phyloP scores from a whole-genome alignment of 2,797 vertebrate genomes.

The Geotria australis region DNA sequence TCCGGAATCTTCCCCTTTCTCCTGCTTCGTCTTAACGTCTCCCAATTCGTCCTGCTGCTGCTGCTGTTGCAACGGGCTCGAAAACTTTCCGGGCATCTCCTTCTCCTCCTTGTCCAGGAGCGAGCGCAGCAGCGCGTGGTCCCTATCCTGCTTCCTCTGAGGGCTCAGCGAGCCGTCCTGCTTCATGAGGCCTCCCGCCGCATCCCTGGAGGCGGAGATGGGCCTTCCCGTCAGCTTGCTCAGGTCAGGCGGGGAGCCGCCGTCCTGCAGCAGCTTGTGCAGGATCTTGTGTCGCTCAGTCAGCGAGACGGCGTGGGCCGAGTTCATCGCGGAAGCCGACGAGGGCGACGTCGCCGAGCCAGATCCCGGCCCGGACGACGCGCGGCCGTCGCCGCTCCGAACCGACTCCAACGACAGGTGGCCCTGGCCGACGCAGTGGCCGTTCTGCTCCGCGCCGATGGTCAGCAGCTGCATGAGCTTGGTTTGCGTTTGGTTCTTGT shows the following conservation, averaged over 20 bases:
- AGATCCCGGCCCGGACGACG: background rate
- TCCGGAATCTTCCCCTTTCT: too few relatives aligned
- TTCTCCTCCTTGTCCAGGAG: constrained; percentile 66
- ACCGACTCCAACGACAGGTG: background rate
- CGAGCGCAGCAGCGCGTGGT: constrained; percentile 61
- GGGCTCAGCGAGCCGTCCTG: constrained; percentile 62
- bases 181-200: constrained; percentile 22
- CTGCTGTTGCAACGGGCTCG: too few relatives aligned
- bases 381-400: background rate
- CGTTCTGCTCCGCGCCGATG: constrained; percentile 51
- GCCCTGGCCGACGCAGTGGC: constrained; percentile 2
- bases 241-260: constrained; percentile 82
- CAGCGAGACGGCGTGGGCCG: constrained; percentile 17
- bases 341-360: background rate
- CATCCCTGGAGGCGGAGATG: constrained; percentile 35
- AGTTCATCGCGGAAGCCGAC: background rate
- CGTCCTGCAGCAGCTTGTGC: constrained; percentile 81
- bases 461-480: constrained; percentile 86
- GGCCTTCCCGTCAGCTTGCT: constrained; percentile 55
- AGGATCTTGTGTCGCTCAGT: constrained; percentile 95
- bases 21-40: too few relatives aligned
- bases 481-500: constrained; percentile 55
- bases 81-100: too few relatives aligned
- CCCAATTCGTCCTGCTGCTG: too few relatives aligned
- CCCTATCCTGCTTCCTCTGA: constrained; percentile 50